Base-by-base conservation (phyloP, 2,888 invertebrate species). In the Pseudanteris insignis region DNA sequence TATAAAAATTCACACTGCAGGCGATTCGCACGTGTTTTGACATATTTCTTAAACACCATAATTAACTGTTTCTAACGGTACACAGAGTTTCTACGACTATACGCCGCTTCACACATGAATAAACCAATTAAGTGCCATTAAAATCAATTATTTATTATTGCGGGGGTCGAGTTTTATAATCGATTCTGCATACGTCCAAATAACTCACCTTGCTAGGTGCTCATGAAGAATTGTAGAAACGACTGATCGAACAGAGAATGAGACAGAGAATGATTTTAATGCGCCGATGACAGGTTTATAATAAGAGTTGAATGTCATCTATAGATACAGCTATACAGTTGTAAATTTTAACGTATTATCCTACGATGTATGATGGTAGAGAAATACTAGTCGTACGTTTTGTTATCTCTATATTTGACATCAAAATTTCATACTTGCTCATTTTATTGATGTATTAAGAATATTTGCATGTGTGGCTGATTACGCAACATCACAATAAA, bases 271-370 rank as follows among this genome's bases (percentile, higher is more conserved):
- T 14, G 10, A 18, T 15, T 25, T 37, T 24, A 30, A 30, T 30
- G 12, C 13, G 9, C 36, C 18, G 37, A 47, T 34, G 47, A 37
- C 24, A 30, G 14, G 47, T 37, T 47, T 47, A 30, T 47, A 24
- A 30, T 46, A 15, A 34, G 26, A 10, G 18, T 30, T 14, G 30
- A 30, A 30, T 24, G 32, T 24, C 30, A 21, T 32, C 32, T 43
- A 32, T 14, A 32, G 30, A 14, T 32, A 24, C 21, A 13, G 24
- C 24, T 25, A 47, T 29, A 37, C 13, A 30, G 47, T 30, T 47
- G 30, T 47, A 47, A 47, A 47, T 44, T 33, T 44, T 26, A 21
- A 21, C 8, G 21, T 30, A 3, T 3, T 30, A 41, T 13, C 12
- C 5, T 5, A 30, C 21, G 13, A 11, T 13, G 32, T 25, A 18